phyloP scores from a whole-genome alignment of 30 jellyfish, hydroid and myxozoan species.

The Turritopsis rubra region DNA sequence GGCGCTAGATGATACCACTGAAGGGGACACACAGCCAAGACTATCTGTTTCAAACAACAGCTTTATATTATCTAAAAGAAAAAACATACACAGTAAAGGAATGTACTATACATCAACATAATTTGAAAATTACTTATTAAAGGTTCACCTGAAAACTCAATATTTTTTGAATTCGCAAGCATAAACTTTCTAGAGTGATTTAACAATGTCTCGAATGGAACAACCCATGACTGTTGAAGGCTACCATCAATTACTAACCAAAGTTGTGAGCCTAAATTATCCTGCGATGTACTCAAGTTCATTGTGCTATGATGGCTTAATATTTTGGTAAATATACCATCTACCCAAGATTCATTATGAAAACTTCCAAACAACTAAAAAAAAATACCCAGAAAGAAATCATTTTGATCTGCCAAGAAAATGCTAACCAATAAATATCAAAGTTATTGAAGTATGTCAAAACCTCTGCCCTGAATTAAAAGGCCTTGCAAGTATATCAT shows the following conservation, averaged over 20 bases:
- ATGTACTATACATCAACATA: background rate
- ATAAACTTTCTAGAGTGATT: conserved; percentile 30
- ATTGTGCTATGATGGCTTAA: conserved; percentile 22
- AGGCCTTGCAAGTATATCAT: no score
- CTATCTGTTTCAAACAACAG: conserved; percentile 55
- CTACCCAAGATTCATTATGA: conserved; percentile 25
- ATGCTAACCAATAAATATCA: background rate
- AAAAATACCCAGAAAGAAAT: background rate
- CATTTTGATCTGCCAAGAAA: background rate
- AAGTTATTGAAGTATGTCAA: no score
- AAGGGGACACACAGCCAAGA: conserved; percentile 52
- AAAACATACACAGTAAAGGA: background rate
- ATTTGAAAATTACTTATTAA: no score
- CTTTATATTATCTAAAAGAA: background rate
- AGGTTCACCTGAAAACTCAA: conserved; percentile 51
- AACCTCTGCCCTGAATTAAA: no score
- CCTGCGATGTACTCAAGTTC: background rate
- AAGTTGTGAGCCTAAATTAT: conserved; percentile 12
- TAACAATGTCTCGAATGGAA: conserved; percentile 47
- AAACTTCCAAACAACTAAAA: conserved; percentile 47
- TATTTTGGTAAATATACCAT: conserved; percentile 52
- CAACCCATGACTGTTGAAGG: conserved; percentile 24
- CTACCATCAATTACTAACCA: conserved; percentile 80
- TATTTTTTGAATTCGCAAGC: conserved; percentile 41
- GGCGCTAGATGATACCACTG: conserved; percentile 52